Percentiles rank a stretch among this genome's conserved stretches.
Conservation (phyloP, 1,140 invertebrate genomes). For the Drosophila leontia region DNA sequence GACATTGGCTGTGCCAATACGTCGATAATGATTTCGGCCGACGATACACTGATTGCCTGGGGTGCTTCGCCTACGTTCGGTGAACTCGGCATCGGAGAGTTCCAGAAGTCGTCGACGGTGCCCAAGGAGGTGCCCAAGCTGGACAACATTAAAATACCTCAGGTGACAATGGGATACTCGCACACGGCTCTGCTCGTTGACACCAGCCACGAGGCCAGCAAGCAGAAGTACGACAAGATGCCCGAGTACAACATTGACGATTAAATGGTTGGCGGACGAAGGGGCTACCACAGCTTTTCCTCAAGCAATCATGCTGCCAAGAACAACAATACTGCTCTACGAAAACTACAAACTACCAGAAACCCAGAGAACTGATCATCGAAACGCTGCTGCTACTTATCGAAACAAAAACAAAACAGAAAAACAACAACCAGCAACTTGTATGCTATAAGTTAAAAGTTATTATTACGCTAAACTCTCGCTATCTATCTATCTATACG, state of each 20-base stretch:
- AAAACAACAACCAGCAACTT: slow-evolving; percentile 37
- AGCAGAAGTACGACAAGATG: slow-evolving; percentile 85
- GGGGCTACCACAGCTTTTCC: background rate
- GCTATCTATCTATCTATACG: slow-evolving; percentile 48
- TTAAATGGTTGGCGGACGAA: slow-evolving; percentile 31
- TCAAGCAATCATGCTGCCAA: slow-evolving; percentile 42
- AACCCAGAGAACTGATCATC: slow-evolving; percentile 76
- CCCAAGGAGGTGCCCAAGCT: slow-evolving; percentile 95
- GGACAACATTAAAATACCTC: slow-evolving; percentile 92
- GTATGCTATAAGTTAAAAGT: slow-evolving; percentile 65
- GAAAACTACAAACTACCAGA: slow-evolving; percentile 50
- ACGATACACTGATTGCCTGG: slow-evolving; percentile 96
- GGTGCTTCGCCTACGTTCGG: slow-evolving; percentile 96
- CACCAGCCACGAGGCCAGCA: slow-evolving; percentile 85
- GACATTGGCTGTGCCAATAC: slow-evolving; percentile 92
- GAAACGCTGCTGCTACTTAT: slow-evolving; percentile 78
- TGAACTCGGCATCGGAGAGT: slow-evolving; percentile 95
- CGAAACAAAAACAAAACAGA: slow-evolving; percentile 27
- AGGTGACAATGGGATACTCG: slow-evolving; percentile 93
- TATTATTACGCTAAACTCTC: slow-evolving; percentile 39
- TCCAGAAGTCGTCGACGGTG: slow-evolving; percentile 93
- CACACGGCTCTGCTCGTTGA: slow-evolving; percentile 90
- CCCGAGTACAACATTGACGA: slow-evolving; percentile 85
- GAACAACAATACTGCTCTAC: slow-evolving; percentile 74
- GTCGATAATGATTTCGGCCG: slow-evolving; percentile 94